phyloP scores from a whole-genome alignment of 92 coral and sea anemone species.

The Muricea muricata region DNA sequence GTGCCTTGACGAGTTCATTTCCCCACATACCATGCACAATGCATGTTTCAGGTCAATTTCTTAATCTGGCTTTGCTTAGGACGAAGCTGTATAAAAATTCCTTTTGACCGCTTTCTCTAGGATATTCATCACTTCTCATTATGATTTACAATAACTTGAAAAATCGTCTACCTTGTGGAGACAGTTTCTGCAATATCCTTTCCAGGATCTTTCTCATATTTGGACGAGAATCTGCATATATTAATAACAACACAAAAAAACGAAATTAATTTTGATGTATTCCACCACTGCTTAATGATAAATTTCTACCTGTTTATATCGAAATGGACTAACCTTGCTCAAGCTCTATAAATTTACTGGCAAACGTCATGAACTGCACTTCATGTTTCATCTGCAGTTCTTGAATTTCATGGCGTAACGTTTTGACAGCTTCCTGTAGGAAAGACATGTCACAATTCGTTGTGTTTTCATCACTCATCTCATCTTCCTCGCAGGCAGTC shows the following conservation, averaged over 20 bases:
- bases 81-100: no score
- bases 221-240: conserved; percentile 5
- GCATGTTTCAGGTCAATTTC: not conserved
- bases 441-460: not conserved
- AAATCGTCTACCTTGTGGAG: conserved; percentile 23
- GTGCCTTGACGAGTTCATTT: no score
- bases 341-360: conserved; percentile 3
- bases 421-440: conserved; percentile 23
- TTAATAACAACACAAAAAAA: not conserved
- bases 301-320: not conserved
- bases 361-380: conserved; percentile 18
- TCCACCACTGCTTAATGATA: no score
- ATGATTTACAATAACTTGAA: not conserved
- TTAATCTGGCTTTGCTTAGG: not conserved
- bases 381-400: conserved; percentile 35
- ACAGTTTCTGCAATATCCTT: conserved; percentile 24
- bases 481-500: not conserved
- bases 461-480: not conserved
- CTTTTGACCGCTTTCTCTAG: no score
- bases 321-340: conserved; percentile 17
- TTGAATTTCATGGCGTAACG: conserved; percentile 20
- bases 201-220: conserved; percentile 17
- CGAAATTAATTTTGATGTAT: not conserved
- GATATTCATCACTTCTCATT: no score
- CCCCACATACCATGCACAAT: not conserved